Evolutionary conservation across 2,888 invertebrate genomes (phyloP).

Genomic region (Stenodema calcarata): DNA sequence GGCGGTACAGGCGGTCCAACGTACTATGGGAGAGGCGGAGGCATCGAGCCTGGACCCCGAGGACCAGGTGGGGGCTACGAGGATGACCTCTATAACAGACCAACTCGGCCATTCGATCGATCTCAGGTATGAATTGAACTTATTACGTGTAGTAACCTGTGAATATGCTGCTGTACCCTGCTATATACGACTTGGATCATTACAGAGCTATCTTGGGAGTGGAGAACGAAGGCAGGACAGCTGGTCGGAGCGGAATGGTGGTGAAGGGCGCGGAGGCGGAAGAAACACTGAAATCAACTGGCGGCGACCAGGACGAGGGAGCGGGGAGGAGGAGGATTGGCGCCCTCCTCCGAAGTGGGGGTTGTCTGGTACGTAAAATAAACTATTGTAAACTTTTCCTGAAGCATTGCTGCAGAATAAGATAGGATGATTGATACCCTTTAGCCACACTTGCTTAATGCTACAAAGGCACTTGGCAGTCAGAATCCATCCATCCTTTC

Average conservation of each 20-base stretch:
- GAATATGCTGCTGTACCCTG: too few species aligned
- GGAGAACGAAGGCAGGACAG: constrained; percentile 57
- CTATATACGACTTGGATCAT: background rate
- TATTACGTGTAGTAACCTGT: too few species aligned
- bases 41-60: constrained; percentile 13
- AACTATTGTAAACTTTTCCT: background rate
- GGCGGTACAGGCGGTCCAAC: constrained; percentile 52
- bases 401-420: background rate
- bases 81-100: constrained; percentile 10
- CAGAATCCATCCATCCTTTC: too few species aligned
- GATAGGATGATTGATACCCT: too few species aligned
- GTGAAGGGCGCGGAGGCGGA: constrained; percentile 65
- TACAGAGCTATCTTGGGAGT: constrained; percentile 50
- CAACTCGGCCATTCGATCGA: constrained; percentile 48
- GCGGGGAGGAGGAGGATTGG: constrained; percentile 63
- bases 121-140: constrained; percentile 36
- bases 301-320: constrained; percentile 64
- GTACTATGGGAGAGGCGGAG: constrained; percentile 32
- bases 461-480: too few species aligned
- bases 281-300: constrained; percentile 63
- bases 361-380: constrained; percentile 26
- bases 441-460: too few species aligned
- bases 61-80: constrained; percentile 35
- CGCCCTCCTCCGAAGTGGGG: constrained; percentile 47
- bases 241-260: constrained; percentile 67